These are phyloP conservation scores for Acrocephalus scirpaceus DNA, from an alignment of 2,797 vertebrate genomes.

Conservation along the genomic window DNA sequence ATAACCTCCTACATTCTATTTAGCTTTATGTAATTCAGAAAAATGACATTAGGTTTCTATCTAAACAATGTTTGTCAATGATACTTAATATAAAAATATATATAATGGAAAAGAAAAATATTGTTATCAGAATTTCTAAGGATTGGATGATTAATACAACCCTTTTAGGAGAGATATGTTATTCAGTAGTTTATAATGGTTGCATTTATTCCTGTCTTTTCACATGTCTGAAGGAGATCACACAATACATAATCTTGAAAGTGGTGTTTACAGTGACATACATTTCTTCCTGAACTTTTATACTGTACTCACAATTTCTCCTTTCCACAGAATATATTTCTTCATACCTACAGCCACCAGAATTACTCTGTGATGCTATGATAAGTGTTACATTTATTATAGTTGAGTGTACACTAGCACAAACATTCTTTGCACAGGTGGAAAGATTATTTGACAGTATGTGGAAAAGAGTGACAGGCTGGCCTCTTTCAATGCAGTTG, in stretches of 20 bases:
- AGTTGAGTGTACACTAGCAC: background rate
- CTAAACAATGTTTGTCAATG: background rate
- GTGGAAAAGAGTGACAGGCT: background rate
- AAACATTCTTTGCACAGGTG: background rate
- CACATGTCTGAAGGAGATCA: conserved; percentile 14
- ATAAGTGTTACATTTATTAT: conserved; percentile 28
- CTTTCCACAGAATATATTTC: conserved; percentile 41
- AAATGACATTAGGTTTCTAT: background rate
- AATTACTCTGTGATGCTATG: conserved; percentile 31
- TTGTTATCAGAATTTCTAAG: conserved; percentile 12
- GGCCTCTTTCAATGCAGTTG: background rate
- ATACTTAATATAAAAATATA: conserved; percentile 6
- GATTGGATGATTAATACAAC: background rate
- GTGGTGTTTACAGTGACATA: conserved; percentile 20
- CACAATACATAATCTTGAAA: conserved; percentile 52
- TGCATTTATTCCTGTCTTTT: conserved; percentile 55
- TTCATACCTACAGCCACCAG: background rate
- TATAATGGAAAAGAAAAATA: conserved; percentile 32
- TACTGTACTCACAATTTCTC: conserved; percentile 23
- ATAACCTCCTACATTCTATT: background rate
- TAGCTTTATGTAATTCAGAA: background rate
- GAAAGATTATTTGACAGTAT: background rate
- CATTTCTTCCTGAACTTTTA: conserved; percentile 48
- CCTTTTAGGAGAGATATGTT: background rate
- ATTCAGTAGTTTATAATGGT: conserved; percentile 40